Evolutionary conservation across 2,888 invertebrate species (phyloP), one percentile per base, ranked within the genome.

Genomic region (Blera fallax): DNA sequence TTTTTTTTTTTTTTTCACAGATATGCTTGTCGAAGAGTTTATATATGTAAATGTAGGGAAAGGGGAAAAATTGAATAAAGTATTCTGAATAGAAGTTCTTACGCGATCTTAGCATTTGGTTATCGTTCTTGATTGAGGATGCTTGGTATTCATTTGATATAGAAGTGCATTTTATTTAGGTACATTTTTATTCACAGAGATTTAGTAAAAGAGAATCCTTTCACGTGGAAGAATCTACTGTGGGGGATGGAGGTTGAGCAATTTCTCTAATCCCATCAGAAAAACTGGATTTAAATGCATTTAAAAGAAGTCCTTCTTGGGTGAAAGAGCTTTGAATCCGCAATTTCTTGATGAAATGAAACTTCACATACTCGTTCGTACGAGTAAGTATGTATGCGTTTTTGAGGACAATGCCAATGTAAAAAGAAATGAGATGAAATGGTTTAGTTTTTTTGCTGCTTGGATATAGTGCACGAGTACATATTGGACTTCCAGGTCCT

Each of bases 1-100:
- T 40, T 60, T 52, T 60, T 64, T 29, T 58, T 27, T 62, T 27
- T 64, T 27, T 21, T 37, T n/a, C 11, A 21, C 32, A n/a, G 29
- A 58, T 18, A 60, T 29, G 24, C 45, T 16, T 48, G 24, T 16
- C 52, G 40, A 50, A 58, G n/a, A 72, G 72, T 40, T 45, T 27
- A 52, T 54, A 62, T 45, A 72, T 72, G 45, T 64, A 48, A 27
- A 73, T 8, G 18, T 11, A 62, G 16, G 29, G 32, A 64, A 32
- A 48, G 27, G 18, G 24, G 21, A 37, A 37, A 50, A 48, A 62
- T 60, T 27, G 18, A 60, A 72, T 48, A 24, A 60, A 60, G 37
- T 27, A 48, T 34, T 10, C 2, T 40, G 48, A 64, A 73, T n/a
- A 14, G 48, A 50, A 54, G 27, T 18, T 32, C 45, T 50, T 37